Percentiles rank a stretch among this genome's conserved stretches.
Conservation (phyloP, 2,113 vertebrate genomes). For the Chlamydotis undulata region DNA sequence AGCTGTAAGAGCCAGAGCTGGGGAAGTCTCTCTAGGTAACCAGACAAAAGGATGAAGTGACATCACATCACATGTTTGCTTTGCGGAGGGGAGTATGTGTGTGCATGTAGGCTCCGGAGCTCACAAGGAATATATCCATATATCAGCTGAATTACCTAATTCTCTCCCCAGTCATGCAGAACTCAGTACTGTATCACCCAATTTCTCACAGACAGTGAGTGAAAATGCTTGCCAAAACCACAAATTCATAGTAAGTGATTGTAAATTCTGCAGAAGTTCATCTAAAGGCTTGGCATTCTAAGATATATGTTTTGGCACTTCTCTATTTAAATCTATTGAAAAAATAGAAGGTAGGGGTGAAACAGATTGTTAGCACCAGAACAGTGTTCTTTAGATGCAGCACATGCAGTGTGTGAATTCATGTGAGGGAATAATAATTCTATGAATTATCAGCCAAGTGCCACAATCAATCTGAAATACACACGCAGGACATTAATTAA, state of each 20-base stretch:
- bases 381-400: not conserved
- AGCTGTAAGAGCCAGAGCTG: not conserved
- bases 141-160: not conserved
- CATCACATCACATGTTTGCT: not conserved
- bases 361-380: not conserved
- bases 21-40: not conserved
- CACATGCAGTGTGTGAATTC: not conserved
- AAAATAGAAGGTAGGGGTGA: not conserved
- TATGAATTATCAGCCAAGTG: not conserved
- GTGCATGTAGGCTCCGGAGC: not conserved
- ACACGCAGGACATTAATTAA: not conserved
- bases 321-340: not conserved
- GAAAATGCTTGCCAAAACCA: not conserved
- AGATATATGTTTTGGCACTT: not conserved
- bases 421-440: not conserved
- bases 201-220: not conserved
- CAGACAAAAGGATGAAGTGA: not conserved
- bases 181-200: not conserved
- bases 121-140: not conserved
- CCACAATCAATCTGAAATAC: not conserved
- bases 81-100: no score
- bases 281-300: not conserved
- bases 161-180: not conserved
- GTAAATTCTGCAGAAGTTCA: not conserved
- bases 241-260: not conserved